Base-by-base conservation (phyloP, 2,888 invertebrate species). In the Doris montereyensis region DNA sequence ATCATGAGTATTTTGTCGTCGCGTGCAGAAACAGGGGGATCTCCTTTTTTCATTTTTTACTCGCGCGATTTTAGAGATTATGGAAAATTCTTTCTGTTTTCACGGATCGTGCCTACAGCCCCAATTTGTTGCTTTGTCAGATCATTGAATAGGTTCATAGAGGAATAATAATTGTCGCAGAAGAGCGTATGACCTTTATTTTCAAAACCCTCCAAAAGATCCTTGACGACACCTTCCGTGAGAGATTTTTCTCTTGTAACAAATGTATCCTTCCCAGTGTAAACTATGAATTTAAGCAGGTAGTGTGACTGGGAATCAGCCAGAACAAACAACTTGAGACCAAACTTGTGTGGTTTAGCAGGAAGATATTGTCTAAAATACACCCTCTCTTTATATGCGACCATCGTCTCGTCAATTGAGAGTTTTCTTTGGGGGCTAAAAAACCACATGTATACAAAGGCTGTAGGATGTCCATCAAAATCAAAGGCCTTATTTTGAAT, bases 141-240 rank as follows among this genome's bases (percentile, higher is more conserved):
- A 26, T 57, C 30, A 17, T 57, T 28, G 17, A 28, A 52, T 2
- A 74, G 30, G n/a, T 28, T 24, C 58, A 58, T 24, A 17, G 26
- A 52, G 28, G 73, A 52, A 21, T 57, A 58, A 35, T 24, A 74
- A 58, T 58, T 74, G n/a, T 74, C 73, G 26, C 24, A 52, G 26
- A 58, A 74, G n/a, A 74, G 58, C 58, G n/a, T 21, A 32, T 74
- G 58, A 4, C 58, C 73, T 8, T 34, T 32, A 32, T 75, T 65
- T n/a, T 62, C 62, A n/a, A 65, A 75, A 4, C 65, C 62, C 32
- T 57, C 28, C 5, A 34, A 21, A 24, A 75, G 28, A 24, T n/a
- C 30, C 32, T 60, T 10, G n/a, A 74, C 30, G 10, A 58, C 30
- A 13, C 60, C 58, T 21, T 17, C 5, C 21, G 58, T 24, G 8